Evolutionary conservation across 2,888 invertebrate species (phyloP).

Genomic region (Hirtodrosophila duncani): DNA sequence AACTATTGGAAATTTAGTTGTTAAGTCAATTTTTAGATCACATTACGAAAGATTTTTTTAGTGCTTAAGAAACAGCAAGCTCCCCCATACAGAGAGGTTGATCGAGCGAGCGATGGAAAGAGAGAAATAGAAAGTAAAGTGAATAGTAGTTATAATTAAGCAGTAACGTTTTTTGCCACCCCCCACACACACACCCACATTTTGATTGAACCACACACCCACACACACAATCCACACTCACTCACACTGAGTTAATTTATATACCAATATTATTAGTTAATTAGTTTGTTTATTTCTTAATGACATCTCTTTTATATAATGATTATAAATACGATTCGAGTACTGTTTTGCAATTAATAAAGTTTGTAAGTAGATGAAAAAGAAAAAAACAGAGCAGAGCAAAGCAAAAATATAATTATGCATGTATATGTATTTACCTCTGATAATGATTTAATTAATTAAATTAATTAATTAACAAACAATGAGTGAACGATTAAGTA

Average conservation of each 20-base stretch:
- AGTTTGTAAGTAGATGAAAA: constrained; percentile 45
- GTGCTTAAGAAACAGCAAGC: no score
- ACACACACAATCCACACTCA: constrained; percentile 11
- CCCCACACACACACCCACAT: constrained; percentile 7
- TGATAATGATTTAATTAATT: no score
- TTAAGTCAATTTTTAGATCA: constrained; percentile 57
- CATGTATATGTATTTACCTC: constrained; percentile 42
- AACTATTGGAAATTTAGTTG: constrained; percentile 60
- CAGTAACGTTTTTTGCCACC: no score
- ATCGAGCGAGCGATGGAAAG: no score
- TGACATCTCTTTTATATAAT: constrained; percentile 43
- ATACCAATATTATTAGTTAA: constrained; percentile 40
- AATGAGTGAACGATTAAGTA: constrained; percentile 19
- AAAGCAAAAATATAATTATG: not conserved
- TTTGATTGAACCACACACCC: constrained; percentile 23
- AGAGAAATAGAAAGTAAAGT: no score
- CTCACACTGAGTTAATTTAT: constrained; percentile 35
- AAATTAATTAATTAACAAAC: constrained; percentile 38
- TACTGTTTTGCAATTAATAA: constrained; percentile 39
- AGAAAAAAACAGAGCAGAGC: constrained; percentile 28
- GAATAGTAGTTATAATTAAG: no score
- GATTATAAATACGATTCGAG: constrained; percentile 26
- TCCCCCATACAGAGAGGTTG: no score
- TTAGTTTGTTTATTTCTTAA: constrained; percentile 57
- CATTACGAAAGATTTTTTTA: constrained; percentile 59